These are phyloP conservation scores for Drepanosiphum platanoidis DNA, from an alignment of 2,888 invertebrate genomes.

Conservation along the genomic window DNA sequence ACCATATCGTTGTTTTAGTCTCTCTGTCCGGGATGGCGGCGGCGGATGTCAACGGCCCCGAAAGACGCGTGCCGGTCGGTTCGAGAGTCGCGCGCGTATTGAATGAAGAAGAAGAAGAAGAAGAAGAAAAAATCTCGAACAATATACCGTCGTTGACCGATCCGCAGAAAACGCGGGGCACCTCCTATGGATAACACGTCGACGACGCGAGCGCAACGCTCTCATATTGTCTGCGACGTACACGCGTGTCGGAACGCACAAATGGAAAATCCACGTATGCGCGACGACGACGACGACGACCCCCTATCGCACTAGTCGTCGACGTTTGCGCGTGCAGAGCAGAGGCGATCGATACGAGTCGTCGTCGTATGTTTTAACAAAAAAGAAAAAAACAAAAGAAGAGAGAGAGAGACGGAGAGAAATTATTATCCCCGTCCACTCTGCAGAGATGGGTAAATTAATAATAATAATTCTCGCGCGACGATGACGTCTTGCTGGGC, in stretches of 20 bases:
- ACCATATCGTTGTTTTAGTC: no score
- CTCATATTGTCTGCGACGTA: no score
- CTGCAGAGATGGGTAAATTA: no score
- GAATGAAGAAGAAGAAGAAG: neutral
- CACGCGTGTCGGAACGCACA: neutral
- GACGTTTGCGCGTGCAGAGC: no score
- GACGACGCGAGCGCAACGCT: no score
- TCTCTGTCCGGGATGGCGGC: no score
- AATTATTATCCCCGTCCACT: no score
- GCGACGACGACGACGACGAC: neutral
- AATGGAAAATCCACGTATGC: neutral
- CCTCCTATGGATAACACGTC: no score
- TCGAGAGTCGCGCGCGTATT: neutral
- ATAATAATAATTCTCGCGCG: neutral
- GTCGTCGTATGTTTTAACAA: neutral
- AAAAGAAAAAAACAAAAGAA: neutral
- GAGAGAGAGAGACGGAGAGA: neutral
- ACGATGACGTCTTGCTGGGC: conserved; percentile 56
- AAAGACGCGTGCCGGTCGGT: no score
- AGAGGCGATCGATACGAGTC: no score
- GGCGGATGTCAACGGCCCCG: no score
- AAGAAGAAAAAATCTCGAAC: neutral
- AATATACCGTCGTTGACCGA: neutral
- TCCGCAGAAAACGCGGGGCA: neutral
- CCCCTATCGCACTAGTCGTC: neutral